A percentile compares a stretch with the other conserved stretches of the same genome.
Evolutionary conservation across 1,140 invertebrate species (phyloP).

Genomic region (Sinonovacula constricta): DNA sequence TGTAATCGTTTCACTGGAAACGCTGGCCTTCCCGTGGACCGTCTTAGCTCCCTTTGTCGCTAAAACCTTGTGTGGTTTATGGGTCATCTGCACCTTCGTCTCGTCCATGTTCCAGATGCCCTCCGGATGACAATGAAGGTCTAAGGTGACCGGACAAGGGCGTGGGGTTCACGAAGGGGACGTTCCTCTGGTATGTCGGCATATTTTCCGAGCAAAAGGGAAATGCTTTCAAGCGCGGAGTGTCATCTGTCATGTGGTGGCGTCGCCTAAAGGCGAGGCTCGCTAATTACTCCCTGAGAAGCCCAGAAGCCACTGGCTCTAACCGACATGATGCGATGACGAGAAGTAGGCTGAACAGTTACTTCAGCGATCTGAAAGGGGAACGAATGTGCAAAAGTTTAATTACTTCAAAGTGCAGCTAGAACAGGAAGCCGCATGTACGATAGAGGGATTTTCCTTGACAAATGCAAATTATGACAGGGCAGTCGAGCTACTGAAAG

Average conservation of each 20-base stretch:
- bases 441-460: too few species aligned
- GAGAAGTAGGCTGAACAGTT: not conserved
- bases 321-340: slow-evolving; percentile 15
- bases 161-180: slow-evolving; percentile 19
- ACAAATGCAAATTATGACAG: too few species aligned
- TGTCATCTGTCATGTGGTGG: slow-evolving; percentile 9
- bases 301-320: not conserved
- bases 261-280: not conserved
- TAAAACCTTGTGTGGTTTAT: slow-evolving; percentile 10
- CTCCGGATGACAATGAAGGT: too few species aligned
- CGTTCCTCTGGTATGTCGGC: slow-evolving; percentile 10
- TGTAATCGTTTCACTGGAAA: slow-evolving; percentile 5
- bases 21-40: not conserved
- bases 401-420: too few species aligned
- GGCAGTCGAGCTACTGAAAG: too few species aligned
- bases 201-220: slow-evolving; percentile 1
- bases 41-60: slow-evolving; percentile 14
- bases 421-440: too few species aligned
- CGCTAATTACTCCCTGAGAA: not conserved
- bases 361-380: not conserved
- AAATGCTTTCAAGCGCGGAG: not conserved
- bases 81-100: not conserved
- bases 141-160: not conserved
- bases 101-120: slow-evolving; percentile 42
- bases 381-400: too few species aligned